A percentile compares a stretch with the other conserved stretches of the same genome.
These are phyloP conservation scores for Lasioglossum baleicum DNA, from an alignment of 1,140 invertebrate species.

Conservation along the genomic window DNA sequence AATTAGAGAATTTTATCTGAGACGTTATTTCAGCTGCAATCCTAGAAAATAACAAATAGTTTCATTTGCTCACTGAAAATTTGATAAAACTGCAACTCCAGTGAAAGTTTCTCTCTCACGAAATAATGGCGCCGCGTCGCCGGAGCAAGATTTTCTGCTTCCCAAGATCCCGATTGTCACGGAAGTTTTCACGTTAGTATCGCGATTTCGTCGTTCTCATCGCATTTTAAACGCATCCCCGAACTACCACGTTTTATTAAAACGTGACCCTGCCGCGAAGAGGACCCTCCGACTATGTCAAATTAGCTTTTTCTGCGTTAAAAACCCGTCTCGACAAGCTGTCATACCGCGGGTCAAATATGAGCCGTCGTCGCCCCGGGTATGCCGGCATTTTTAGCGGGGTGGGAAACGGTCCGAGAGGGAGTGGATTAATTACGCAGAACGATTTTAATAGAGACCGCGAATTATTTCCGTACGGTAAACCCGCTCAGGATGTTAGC, in stretches of 20 bases:
- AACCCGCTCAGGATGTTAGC: not conserved
- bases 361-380: constrained; percentile 11
- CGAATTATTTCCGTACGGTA: constrained; percentile 15
- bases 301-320: constrained; percentile 43
- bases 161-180: not conserved
- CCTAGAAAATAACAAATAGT: no score
- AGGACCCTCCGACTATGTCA: constrained; percentile 33
- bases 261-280: constrained; percentile 9
- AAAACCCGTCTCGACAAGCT: constrained; percentile 44
- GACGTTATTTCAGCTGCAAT: no score
- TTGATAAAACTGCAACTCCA: no score
- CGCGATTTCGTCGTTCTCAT: not conserved
- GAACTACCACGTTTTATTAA: constrained; percentile 21
- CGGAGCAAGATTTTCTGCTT: no score
- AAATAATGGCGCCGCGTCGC: no score
- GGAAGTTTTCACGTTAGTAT: not conserved
- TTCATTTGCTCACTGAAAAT: no score
- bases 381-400: constrained; percentile 30
- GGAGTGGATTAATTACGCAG: constrained; percentile 38
- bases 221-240: not conserved
- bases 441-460: constrained; percentile 41
- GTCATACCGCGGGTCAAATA: constrained; percentile 38
- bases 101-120: no score
- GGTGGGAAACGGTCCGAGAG: constrained; percentile 20
- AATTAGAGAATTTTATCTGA: no score